Base-by-base conservation (phyloP, 2,888 invertebrate species). In the Barypeithes pellucidus region DNA sequence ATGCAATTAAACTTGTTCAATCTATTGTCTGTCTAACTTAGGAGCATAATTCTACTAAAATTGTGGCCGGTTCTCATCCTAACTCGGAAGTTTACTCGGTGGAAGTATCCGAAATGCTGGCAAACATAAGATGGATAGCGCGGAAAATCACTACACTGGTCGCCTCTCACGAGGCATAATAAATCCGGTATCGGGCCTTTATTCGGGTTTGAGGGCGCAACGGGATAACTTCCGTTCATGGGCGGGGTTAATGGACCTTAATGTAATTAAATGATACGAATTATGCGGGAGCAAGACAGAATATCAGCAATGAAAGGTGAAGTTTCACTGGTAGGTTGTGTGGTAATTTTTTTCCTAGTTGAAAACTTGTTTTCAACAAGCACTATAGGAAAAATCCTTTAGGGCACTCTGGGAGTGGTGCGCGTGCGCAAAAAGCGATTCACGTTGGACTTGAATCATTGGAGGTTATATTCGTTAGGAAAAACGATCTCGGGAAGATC, bases 81-180 rank as follows among this genome's bases (percentile, higher is more conserved):
- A 71, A 57, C 70, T 67, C 73, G 67, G 73, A 68, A 63, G 67
- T 67, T 72, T 39, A 67, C 61, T 67, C 22, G 60, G 39, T 73
- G 68, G 73, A 73, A 73, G 57, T 73, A 73, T 73, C 68, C 67
- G 73, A 68, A 73, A 73, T 52, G 61, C 47, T 47, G 52, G 60
- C 57, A 61, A 67, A 75, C 70, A 70, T 72, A 81, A 83, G 83
- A 84, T 78, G 82, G 79, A 84, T 83, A 79, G 81, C 80, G 77
- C 76, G 81, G 82, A 84, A 83, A 84, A 84, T 84, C 83, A 83
- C 81, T 82, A 82, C 82, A 83, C 77, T 81, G 81, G 81, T 67
- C 67, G 79, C 78, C 76, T 79, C 80, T 81, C 81, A 80, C 80
- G 77, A 81, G 80, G 81, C 81, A 80, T 81, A 80, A 83, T 83